Evolutionary conservation across 1,140 invertebrate genomes (phyloP), one percentile per base, ranked within the genome.

Genomic region (Bombus huntii): DNA sequence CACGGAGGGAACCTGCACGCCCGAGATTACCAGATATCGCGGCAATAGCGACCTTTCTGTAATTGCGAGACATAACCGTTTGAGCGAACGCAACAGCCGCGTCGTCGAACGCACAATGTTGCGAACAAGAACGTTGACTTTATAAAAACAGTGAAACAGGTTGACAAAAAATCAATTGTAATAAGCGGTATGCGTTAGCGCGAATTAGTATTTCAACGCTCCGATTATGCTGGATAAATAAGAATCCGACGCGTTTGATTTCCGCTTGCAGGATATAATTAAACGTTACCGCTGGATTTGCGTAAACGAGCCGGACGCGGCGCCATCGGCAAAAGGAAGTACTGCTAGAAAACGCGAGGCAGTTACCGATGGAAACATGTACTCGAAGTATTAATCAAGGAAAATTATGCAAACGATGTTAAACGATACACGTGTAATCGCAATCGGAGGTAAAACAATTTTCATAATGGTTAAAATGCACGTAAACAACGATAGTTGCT

Each of bases 201-300:
- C 22, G 15, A 66, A 31, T 66, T 75, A 39, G n/a, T 31, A 53
- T 28, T 13, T 72, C n/a, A 5, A n/a, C 28, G 28, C 10, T 9
- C 42, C 39, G 28, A 82, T 82, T 82, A 74, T 65, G 4, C 13
- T 12, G 8, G 57, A 37, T 31, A 71, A 39, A 47, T 34, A 62
- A 59, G 5, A 44, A 31, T 28, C 18, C 53, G 53, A 65, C 37
- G 37, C 37, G 31, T 75, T 28, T 39, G 42, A 83, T 74, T 66
- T 37, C 28, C 37, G 10, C 28, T 18, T n/a, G 31, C 78, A 72
- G n/a, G 39, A 15, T 57, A 73, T 87, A 79, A 87, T 88, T 80
- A 80, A 79, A 75, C 44, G 42, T 74, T 66, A 37, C 44, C 18
- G 34, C 37, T n/a, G 42, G n/a, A 85, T 87, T 85, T 81, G 28